phyloP scores from a whole-genome alignment of 1,140 invertebrate species.

The Polypedilum pembai region DNA sequence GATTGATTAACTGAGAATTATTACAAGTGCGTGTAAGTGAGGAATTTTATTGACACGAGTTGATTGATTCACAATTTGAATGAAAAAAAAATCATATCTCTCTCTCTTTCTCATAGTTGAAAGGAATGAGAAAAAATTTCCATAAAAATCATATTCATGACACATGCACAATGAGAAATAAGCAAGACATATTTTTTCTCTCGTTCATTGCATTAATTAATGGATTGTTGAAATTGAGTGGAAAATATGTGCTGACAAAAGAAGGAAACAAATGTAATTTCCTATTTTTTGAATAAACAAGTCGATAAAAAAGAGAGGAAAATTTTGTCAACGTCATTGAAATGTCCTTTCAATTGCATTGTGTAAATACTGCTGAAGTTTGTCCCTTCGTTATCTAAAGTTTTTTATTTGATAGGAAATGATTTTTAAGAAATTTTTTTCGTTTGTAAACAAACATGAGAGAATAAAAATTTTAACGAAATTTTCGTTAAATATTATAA shows the following conservation, averaged over 20 bases:
- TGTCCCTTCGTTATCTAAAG: neutral
- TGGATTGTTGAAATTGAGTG: conserved; percentile 26
- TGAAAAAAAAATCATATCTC: neutral
- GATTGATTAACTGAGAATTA: conserved; percentile 18
- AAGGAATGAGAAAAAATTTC: too few species aligned
- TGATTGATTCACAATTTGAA: conserved; percentile 2
- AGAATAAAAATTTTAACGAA: neutral
- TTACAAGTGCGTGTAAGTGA: conserved; percentile 10
- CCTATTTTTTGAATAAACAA: neutral
- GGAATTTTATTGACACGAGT: neutral
- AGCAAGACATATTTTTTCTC: too few species aligned
- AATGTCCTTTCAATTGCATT: neutral
- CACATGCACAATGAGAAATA: too few species aligned
- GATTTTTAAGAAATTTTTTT: conserved; percentile 20
- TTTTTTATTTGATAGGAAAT: conserved; percentile 15
- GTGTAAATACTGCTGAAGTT: too few species aligned
- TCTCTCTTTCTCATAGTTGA: too few species aligned
- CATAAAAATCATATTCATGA: too few species aligned
- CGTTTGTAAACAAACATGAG: neutral
- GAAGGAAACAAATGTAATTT: conserved; percentile 26
- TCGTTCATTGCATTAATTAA: neutral
- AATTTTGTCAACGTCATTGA: conserved; percentile 21
- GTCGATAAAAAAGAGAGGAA: neutral
- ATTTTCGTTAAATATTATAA: neutral
- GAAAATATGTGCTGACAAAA: conserved; percentile 16